A percentile compares a stretch with the other conserved stretches of the same genome.
Conservation (phyloP, 2,888 invertebrate genomes). For the Drosophila stalkeri region DNA sequence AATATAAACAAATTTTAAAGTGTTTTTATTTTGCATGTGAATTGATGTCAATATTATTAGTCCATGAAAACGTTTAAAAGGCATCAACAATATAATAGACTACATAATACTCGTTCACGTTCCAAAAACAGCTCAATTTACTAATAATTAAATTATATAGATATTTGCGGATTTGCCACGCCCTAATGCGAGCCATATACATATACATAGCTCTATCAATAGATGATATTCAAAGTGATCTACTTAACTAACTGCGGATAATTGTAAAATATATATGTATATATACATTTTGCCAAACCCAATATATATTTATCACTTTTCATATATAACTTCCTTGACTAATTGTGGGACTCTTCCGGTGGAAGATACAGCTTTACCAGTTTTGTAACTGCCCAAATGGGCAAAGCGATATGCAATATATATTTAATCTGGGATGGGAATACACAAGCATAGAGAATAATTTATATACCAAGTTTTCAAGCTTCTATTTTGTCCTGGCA, state of each 20-base stretch:
- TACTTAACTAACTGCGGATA: neutral
- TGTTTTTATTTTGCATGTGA: neutral
- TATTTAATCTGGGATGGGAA: neutral
- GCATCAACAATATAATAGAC: neutral
- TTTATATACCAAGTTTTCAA: neutral
- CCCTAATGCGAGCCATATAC: constrained; percentile 6
- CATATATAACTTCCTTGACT: neutral
- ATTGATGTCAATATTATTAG: neutral
- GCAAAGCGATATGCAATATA: neutral
- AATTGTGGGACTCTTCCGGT: neutral
- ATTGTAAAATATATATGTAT: neutral
- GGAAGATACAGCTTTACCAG: neutral
- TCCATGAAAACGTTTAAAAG: neutral
- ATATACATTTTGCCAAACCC: neutral
- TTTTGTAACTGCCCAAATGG: neutral
- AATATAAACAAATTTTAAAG: constrained; percentile 47
- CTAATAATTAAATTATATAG: neutral
- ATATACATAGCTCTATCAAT: constrained; percentile 1
- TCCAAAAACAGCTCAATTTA: neutral
- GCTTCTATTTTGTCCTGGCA: neutral
- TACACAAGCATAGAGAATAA: neutral
- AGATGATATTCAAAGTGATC: neutral
- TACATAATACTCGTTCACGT: neutral
- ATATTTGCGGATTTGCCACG: constrained; percentile 13
- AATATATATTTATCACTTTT: neutral